phyloP scores from a whole-genome alignment of 53 echinoderm and acorn worm species.

The Crossaster papposus region DNA sequence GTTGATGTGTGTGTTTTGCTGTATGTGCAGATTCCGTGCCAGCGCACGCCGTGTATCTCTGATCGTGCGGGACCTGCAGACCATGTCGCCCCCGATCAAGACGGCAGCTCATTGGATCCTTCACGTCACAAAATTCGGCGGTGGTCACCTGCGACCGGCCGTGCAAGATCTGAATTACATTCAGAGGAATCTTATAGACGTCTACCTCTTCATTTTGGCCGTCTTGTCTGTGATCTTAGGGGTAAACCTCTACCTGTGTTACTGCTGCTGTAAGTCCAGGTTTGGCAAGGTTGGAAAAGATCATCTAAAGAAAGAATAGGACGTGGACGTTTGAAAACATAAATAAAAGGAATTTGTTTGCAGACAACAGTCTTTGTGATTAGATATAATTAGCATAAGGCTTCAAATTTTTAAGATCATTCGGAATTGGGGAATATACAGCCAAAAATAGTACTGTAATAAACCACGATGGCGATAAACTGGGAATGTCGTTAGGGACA shows the following conservation, averaged over 20 bases:
- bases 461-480: too few relatives aligned
- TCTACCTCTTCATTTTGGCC: not conserved
- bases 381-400: too few relatives aligned
- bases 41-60: conserved; percentile 14
- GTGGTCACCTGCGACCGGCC: conserved; percentile 32
- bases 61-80: conserved; percentile 26
- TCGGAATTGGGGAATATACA: too few relatives aligned
- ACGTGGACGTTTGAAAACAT: too few relatives aligned
- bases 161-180: conserved; percentile 49
- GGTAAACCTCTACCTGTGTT: not conserved
- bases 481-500: too few relatives aligned
- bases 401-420: too few relatives aligned
- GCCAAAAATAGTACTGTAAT: too few relatives aligned
- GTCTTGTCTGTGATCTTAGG: not conserved
- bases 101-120: conserved; percentile 39
- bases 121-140: conserved; percentile 54
- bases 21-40: conserved; percentile 29
- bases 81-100: conserved; percentile 26
- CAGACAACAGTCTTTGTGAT: too few relatives aligned
- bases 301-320: not conserved
- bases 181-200: conserved; percentile 26
- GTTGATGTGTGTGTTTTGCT: not conserved
- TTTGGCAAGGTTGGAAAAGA: not conserved
- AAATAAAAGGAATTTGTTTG: too few relatives aligned
- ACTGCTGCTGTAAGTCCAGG: not conserved